Base-by-base conservation (phyloP, 1,140 invertebrate genomes). In the Dolichoris vasculosae region DNA sequence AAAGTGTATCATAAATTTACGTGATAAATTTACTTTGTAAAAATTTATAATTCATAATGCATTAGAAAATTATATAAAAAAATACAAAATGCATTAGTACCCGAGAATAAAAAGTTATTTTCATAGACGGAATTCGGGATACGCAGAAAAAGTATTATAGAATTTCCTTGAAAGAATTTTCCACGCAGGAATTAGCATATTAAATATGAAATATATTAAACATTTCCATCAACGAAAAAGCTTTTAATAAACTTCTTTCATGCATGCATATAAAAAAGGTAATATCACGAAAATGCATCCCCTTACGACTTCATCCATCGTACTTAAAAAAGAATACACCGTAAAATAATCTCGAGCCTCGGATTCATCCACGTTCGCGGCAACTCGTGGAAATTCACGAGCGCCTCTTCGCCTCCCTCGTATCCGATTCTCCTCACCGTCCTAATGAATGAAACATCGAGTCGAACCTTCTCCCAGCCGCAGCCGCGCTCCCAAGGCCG, bases 361-460 rank as follows among this genome's bases (percentile, higher is more conserved):
- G 2, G 23, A 59, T 67, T 43, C 30, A 43, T 20, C 17, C 7
- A 40, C 6, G 17, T 73, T 6, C 0, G 20, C 38, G 43, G 2
- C 20, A 38, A 73, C 20, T 40, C 69, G 23, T 43, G 38, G 1
- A 38, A 40, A 51, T 79, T 43, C 35, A 13, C 32, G 20, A 32
- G 26, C 63, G n/a, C n/a, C n/a, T n/a, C 9, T 30, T 55, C 35
- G 1, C 30, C 17, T 20, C 30, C 7, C 7, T 2, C n/a, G 23
- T 63, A 38, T 26, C 30, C 30, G 51, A 30, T 38, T 35, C 32
- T 43, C 8, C 26, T 26, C 32, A 40, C 15, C n/a, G 43, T 40
- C 43, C 64, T 80, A 84, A 84, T 84, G 83, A 84, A 84, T 84
- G 83, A 84, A 84, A 79, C 32, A 84, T 79, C 43, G 76, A 30